Conservation (phyloP, 2,797 vertebrate genomes). For the Pangasius sanitwongsei region DNA sequence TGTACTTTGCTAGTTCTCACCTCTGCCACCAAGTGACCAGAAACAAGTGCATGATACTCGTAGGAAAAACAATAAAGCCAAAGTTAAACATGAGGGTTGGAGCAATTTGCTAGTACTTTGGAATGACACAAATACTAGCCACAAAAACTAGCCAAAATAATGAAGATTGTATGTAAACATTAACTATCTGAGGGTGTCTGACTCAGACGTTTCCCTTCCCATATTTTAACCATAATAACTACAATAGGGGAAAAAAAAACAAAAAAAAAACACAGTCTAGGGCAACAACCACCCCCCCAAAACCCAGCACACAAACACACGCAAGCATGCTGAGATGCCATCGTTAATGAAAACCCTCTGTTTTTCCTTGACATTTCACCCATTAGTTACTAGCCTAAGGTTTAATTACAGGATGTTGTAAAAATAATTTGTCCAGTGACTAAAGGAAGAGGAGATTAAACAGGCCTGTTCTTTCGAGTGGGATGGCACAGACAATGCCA, state of each 20-base stretch:
- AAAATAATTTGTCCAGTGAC: constrained; percentile 75
- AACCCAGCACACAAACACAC: constrained; percentile 24
- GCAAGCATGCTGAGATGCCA: constrained; percentile 60
- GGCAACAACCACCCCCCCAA: constrained; percentile 9
- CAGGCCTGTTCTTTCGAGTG: constrained; percentile 38
- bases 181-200: constrained; percentile 11
- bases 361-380: constrained; percentile 70
- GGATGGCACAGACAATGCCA: constrained; percentile 36
- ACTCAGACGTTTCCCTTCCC: constrained; percentile 19
- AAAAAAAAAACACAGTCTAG: background rate
- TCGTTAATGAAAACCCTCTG: constrained; percentile 72
- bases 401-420: constrained; percentile 79
- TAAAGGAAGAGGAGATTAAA: constrained; percentile 62
- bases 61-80: background rate
- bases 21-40: constrained; percentile 22
- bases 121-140: constrained; percentile 10
- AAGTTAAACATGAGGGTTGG: constrained; percentile 20
- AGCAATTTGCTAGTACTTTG: constrained; percentile 26
- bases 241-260: constrained; percentile 6
- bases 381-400: constrained; percentile 74
- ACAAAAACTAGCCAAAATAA: constrained; percentile 8
- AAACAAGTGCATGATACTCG: background rate
- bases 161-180: constrained; percentile 5
- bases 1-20: background rate
- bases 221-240: constrained; percentile 27